Evolutionary conservation across 2,888 invertebrate genomes (phyloP).

Genomic region (Cryptocephalus moraei): DNA sequence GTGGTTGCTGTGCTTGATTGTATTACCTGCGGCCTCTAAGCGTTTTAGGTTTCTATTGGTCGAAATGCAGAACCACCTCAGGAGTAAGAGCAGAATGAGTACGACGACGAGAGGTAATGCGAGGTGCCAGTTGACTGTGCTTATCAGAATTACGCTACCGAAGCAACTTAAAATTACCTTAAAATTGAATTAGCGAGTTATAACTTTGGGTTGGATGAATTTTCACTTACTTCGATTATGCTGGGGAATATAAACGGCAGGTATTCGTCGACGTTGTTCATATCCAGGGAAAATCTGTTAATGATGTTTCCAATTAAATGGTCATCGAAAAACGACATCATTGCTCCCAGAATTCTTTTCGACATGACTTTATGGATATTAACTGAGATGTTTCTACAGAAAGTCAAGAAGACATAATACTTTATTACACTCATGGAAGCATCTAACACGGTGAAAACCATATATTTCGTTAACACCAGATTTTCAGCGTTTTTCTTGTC

Average conservation of each 20-base stretch:
- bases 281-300: conserved; percentile 17
- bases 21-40: conserved; percentile 14
- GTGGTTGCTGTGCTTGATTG: too few relatives aligned
- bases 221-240: conserved; percentile 12
- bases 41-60: conserved; percentile 18
- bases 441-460: conserved; percentile 8
- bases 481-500: too few relatives aligned
- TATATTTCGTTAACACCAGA: conserved; percentile 7
- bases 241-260: conserved; percentile 13
- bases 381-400: conserved; percentile 11
- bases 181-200: conserved; percentile 1
- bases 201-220: too few relatives aligned
- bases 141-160: conserved; percentile 21
- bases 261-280: conserved; percentile 16
- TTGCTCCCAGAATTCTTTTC: conserved; percentile 5
- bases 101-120: conserved; percentile 11
- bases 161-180: conserved; percentile 18
- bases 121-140: conserved; percentile 16
- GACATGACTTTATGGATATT: conserved; percentile 13
- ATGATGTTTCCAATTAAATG: conserved; percentile 15
- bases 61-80: conserved; percentile 14
- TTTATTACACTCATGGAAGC: conserved; percentile 6
- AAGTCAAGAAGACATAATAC: conserved; percentile 6
- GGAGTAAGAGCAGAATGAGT: conserved; percentile 8
- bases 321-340: conserved; percentile 14